These are phyloP conservation scores for Phaethon lepturus DNA, from an alignment of 2,113 vertebrate genomes.

Conservation along the genomic window DNA sequence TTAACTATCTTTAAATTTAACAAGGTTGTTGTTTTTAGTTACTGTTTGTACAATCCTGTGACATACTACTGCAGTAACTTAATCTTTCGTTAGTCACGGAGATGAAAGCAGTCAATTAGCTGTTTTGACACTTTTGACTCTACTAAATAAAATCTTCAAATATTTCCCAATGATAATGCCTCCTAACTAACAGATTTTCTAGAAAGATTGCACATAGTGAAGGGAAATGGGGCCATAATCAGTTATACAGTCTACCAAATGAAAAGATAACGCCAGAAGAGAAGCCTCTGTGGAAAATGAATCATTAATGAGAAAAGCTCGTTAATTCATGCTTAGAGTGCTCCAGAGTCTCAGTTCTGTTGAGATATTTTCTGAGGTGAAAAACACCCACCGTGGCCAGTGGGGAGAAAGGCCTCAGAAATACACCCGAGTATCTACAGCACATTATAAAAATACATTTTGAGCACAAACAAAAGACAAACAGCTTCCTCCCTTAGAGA, in stretches of 20 bases:
- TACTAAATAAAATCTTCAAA: constrained; percentile 4
- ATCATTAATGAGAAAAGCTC: not conserved
- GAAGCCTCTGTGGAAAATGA: not conserved
- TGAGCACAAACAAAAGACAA: not conserved
- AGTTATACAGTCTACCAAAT: not conserved
- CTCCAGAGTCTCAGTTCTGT: not conserved
- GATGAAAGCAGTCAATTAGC: constrained; percentile 30
- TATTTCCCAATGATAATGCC: not conserved
- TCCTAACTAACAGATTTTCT: not conserved
- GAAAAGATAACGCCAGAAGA: not conserved
- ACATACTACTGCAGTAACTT: constrained; percentile 29
- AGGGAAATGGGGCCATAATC: not conserved
- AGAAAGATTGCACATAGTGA: not conserved
- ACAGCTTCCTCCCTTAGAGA: not conserved
- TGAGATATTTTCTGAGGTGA: not conserved
- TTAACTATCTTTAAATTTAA: constrained; percentile 1
- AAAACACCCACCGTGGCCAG: not conserved
- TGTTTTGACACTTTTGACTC: constrained; percentile 48
- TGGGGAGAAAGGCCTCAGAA: not conserved
- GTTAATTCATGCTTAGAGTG: not conserved
- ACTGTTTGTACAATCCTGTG: not conserved
- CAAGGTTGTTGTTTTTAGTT: constrained; percentile 11
- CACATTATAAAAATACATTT: not conserved
- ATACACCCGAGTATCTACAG: not conserved
- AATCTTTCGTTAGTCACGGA: constrained; percentile 49